Percentiles rank a stretch among this genome's conserved stretches.
These are phyloP conservation scores for Tribolium madens DNA, from an alignment of 1,140 invertebrate genomes.

Conservation along the genomic window DNA sequence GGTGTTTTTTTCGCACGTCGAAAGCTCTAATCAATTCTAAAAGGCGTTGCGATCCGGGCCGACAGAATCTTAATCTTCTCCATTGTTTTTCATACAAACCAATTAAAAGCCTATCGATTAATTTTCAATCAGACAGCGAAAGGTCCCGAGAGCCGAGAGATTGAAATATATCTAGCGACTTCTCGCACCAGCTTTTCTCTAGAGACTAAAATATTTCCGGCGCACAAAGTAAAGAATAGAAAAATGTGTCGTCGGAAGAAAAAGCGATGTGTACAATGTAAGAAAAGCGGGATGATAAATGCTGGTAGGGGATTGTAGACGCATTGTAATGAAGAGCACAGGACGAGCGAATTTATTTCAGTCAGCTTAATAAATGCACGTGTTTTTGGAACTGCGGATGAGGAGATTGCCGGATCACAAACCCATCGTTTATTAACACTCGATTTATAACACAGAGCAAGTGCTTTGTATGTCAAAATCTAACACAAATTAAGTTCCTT, in stretches of 20 bases:
- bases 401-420: background rate
- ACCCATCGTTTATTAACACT: no score
- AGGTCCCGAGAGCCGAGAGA: slow-evolving; percentile 39
- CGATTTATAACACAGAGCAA: no score
- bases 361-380: slow-evolving; percentile 54
- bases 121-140: slow-evolving; percentile 50
- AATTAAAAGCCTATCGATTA: slow-evolving; percentile 48
- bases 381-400: slow-evolving; percentile 46
- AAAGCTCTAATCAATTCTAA: slow-evolving; percentile 18
- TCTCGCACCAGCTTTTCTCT: slow-evolving; percentile 50
- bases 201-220: slow-evolving; percentile 54
- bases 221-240: slow-evolving; percentile 53
- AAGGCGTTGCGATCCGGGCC: slow-evolving; percentile 1
- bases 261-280: slow-evolving; percentile 57
- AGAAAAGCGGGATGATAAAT: slow-evolving; percentile 57
- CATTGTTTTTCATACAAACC: slow-evolving; percentile 48
- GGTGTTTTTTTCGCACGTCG: background rate
- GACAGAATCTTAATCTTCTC: slow-evolving; percentile 37
- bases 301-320: slow-evolving; percentile 51
- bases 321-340: slow-evolving; percentile 58
- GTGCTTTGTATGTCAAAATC: no score
- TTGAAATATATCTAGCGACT: slow-evolving; percentile 51
- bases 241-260: slow-evolving; percentile 57
- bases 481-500: no score
- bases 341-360: slow-evolving; percentile 56